Evolutionary conservation across 2,888 invertebrate species (phyloP).

Genomic region (Xanthorhoe designata): DNA sequence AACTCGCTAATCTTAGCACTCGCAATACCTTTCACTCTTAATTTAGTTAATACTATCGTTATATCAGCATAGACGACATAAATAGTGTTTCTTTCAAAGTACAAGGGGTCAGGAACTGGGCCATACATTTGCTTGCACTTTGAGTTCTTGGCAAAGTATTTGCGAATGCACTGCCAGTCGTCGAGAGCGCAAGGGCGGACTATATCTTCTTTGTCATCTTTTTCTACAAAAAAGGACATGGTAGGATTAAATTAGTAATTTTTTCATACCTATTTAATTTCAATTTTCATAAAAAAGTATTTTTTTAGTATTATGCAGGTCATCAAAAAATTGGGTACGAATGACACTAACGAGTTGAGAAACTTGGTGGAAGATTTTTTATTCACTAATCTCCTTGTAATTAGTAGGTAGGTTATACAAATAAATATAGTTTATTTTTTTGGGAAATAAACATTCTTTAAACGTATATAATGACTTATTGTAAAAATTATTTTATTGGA

Average conservation of each 20-base stretch:
- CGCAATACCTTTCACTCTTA: conserved; percentile 17
- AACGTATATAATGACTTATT: too few species aligned
- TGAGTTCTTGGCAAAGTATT: conserved; percentile 42
- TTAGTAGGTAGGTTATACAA: too few species aligned
- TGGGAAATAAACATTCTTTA: too few species aligned
- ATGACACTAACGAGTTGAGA: too few species aligned
- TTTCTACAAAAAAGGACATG: conserved; percentile 21
- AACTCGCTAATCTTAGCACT: conserved; percentile 27
- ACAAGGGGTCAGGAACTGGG: conserved; percentile 26
- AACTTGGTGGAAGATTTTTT: too few species aligned
- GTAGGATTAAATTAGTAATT: background rate
- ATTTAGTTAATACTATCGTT: background rate
- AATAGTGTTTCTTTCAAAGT: conserved; percentile 16
- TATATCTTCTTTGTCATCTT: conserved; percentile 31
- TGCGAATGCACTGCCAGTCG: conserved; percentile 48
- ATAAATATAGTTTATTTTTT: too few species aligned
- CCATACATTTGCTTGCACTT: conserved; percentile 39
- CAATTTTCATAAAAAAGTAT: too few species aligned
- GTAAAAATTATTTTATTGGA: too few species aligned
- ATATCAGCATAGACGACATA: conserved; percentile 13
- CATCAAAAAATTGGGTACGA: too few species aligned
- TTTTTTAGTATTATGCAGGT: too few species aligned
- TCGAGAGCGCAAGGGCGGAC: conserved; percentile 43
- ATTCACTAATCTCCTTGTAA: too few species aligned
- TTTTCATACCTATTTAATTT: too few species aligned